Evolutionary conservation across 2,113 vertebrate species (phyloP), one percentile per base, ranked within the genome.

Genomic region (Zapus hudsonius): DNA sequence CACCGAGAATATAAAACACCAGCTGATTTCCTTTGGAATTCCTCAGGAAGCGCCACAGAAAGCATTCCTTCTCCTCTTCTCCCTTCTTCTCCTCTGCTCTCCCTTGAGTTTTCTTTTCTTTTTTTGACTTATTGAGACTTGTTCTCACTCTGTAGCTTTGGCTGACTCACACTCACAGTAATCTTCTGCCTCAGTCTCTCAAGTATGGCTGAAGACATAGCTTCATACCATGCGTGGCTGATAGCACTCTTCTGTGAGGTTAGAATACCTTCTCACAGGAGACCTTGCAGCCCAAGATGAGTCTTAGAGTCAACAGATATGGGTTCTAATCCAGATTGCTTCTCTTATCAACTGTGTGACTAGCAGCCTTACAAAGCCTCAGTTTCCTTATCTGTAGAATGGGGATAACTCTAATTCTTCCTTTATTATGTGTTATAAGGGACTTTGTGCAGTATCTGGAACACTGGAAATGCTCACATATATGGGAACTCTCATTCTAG

Each of bases 11-110:
- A 90, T 42, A 55, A 55, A 40, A 66, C 17, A 70, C 55, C 19
- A 72, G 52, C 23, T 82, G n/a, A 36, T 44, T 96, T 95, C 67
- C 23, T 29, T 86, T 81, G 20, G 81, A 88, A 52, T 38, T 83
- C 36, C 23, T 78, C 19, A 47, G 7, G 47, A 12, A 47, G 47
- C 12, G 47, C 47, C 47, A 47, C 47, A 47, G 47, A 47, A 12
- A 47, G 47, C 47, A 47, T 47, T 47, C 47, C 12, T 47, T 12
- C 12, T 47, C 12, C 47, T 12, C 47, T 12, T 47, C 47, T 12
- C 47, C 47, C 12, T 12, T 47, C 47, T 12, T n/a, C 12, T 47
- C 47, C 47, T 12, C 12, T 12, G 12, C 47, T 47, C 12, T 47
- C 12, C 47, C 47, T 47, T 47, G n/a, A n/a, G n/a, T 47, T 47